Evolutionary conservation across 2,888 invertebrate species (phyloP).

Genomic region (Clusia tigrina): DNA sequence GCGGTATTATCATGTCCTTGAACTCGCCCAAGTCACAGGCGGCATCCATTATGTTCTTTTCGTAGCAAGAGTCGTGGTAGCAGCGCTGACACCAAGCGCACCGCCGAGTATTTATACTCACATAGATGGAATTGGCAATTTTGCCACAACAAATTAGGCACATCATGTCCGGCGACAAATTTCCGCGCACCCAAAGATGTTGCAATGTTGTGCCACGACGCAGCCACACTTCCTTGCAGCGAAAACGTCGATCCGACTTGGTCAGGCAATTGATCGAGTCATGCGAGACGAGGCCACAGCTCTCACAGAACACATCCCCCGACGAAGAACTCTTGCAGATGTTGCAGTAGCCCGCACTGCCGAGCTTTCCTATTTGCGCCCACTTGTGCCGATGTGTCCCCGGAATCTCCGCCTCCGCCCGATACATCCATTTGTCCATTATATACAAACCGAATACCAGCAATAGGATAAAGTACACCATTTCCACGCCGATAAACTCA

Average conservation of each 20-base stretch:
- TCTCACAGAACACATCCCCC: conserved; percentile 86
- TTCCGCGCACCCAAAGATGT: conserved; percentile 84
- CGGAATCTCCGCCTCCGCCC: too few relatives aligned
- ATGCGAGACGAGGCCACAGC: conserved; percentile 87
- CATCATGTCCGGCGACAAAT: conserved; percentile 71
- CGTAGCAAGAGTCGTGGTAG: conserved; percentile 73
- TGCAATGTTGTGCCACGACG: conserved; percentile 70
- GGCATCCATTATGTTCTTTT: conserved; percentile 47
- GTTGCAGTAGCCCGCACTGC: conserved; percentile 73
- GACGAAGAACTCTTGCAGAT: conserved; percentile 80
- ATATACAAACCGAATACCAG: too few relatives aligned
- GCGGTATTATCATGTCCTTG: conserved; percentile 83
- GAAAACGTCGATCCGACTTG: conserved; percentile 73
- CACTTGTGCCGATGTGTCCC: too few relatives aligned
- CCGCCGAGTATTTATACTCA: conserved; percentile 74
- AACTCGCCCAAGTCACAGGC: conserved; percentile 88
- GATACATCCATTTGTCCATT: too few relatives aligned
- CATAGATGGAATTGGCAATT: conserved; percentile 71
- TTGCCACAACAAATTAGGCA: conserved; percentile 76
- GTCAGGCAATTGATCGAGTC: conserved; percentile 71
- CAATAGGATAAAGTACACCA: too few relatives aligned
- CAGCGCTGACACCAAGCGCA: conserved; percentile 92
- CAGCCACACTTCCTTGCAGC: conserved; percentile 79
- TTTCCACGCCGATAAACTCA: too few relatives aligned
- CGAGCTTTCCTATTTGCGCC: too few relatives aligned